A percentile compares a stretch with the other conserved stretches of the same genome.
phyloP scores from a whole-genome alignment of 2,113 vertebrate species.

The Bagarius yarrelli region DNA sequence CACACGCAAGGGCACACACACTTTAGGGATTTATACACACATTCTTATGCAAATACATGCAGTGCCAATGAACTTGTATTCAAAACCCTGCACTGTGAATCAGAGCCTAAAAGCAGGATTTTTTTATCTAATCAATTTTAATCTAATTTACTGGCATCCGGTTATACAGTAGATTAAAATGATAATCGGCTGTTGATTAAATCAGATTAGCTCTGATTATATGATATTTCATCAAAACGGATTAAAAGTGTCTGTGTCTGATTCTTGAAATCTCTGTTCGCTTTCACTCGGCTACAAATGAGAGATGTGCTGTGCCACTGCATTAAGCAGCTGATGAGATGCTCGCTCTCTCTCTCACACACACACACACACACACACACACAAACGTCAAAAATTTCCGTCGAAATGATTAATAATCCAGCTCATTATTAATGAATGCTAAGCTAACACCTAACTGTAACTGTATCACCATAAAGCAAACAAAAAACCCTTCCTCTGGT shows the following conservation, averaged over 20 bases:
- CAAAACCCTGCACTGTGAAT: constrained; percentile 19
- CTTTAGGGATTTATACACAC: background rate
- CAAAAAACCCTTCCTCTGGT: background rate
- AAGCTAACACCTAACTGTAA: background rate
- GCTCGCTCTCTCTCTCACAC: background rate
- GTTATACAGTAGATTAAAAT: constrained; percentile 46
- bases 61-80: constrained; percentile 27
- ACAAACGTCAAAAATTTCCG: background rate
- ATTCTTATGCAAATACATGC: constrained; percentile 34
- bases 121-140: constrained; percentile 41
- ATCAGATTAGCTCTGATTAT: constrained; percentile 46
- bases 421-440: background rate
- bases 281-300: constrained; percentile 26
- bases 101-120: constrained; percentile 33
- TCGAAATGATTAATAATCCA: background rate
- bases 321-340: constrained; percentile 28
- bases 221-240: constrained; percentile 45
- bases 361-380: background rate
- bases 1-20: background rate
- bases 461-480: background rate
- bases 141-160: constrained; percentile 46
- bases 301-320: constrained; percentile 26
- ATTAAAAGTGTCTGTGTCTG: constrained; percentile 29
- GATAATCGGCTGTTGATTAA: constrained; percentile 45
- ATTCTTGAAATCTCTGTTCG: constrained; percentile 31